Evolutionary conservation across 2,113 vertebrate species (phyloP).

Genomic region (Mormyrus iriodes): DNA sequence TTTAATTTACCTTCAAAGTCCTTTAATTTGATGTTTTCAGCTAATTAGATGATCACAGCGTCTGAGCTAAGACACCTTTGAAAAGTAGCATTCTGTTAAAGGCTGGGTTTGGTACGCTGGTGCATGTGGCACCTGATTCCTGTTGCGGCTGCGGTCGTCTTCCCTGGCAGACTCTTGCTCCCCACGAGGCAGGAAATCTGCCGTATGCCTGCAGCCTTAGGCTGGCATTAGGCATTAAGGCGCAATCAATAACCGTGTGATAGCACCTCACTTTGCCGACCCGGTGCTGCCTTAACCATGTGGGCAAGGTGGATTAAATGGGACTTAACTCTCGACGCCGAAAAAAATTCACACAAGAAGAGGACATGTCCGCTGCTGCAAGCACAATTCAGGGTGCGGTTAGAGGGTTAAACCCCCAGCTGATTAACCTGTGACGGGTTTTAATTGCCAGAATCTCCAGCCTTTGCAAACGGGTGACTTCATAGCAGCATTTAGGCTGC

Average conservation of each 20-base stretch:
- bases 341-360: slow-evolving; percentile 15
- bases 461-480: neutral
- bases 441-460: slow-evolving; percentile 8
- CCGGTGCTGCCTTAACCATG: neutral
- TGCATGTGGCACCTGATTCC: neutral
- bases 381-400: neutral
- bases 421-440: neutral
- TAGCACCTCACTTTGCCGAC: slow-evolving; percentile 10
- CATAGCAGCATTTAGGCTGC: neutral
- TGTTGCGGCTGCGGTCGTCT: neutral
- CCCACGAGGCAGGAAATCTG: slow-evolving; percentile 21
- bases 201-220: slow-evolving; percentile 37
- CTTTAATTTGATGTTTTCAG: neutral
- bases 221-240: slow-evolving; percentile 41
- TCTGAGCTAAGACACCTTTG: neutral
- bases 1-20: neutral
- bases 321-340: slow-evolving; percentile 14
- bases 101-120: neutral
- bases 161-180: neutral
- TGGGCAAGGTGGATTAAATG: slow-evolving; percentile 15
- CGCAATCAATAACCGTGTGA: slow-evolving; percentile 38
- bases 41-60: neutral
- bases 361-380: neutral
- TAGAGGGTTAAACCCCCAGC: neutral
- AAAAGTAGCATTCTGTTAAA: neutral